Evolutionary conservation across 1,140 invertebrate species (phyloP).

Genomic region (Cherax destructor): DNA sequence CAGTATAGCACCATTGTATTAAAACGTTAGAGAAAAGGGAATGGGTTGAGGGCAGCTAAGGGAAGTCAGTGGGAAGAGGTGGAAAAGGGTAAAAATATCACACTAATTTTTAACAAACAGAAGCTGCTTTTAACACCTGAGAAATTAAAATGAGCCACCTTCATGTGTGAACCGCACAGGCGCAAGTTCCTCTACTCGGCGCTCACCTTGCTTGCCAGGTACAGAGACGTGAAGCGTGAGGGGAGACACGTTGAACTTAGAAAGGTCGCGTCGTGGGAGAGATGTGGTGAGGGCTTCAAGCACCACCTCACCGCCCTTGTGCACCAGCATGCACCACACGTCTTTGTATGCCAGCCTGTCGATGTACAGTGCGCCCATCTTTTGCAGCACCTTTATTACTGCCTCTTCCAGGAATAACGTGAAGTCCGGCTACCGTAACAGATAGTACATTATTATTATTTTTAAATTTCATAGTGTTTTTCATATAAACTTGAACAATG

Average conservation of each 20-base stretch:
- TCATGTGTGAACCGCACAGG: too few relatives aligned
- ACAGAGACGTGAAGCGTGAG: neutral
- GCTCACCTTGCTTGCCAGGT: neutral
- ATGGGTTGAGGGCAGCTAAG: too few relatives aligned
- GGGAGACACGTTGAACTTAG: neutral
- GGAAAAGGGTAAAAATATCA: too few relatives aligned
- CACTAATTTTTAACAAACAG: too few relatives aligned
- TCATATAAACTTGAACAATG: too few relatives aligned
- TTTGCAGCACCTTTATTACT: neutral
- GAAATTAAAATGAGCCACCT: too few relatives aligned
- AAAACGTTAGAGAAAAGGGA: too few relatives aligned
- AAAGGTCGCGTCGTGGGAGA: neutral
- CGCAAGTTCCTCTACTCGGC: neutral
- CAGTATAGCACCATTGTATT: too few relatives aligned
- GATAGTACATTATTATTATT: too few relatives aligned
- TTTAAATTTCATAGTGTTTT: too few relatives aligned
- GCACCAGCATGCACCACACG: slow-evolving; percentile 41
- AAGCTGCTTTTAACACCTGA: too few relatives aligned
- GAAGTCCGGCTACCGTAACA: slow-evolving; percentile 41
- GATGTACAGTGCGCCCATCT: slow-evolving; percentile 29
- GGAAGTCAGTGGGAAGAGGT: too few relatives aligned
- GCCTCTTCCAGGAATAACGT: slow-evolving; percentile 7
- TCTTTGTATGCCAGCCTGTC: slow-evolving; percentile 28
- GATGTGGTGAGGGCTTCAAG: slow-evolving; percentile 18
- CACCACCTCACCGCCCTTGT: slow-evolving; percentile 31